These are phyloP conservation scores for Drosophila ohnishii DNA, from an alignment of 1,140 invertebrate species.

Conservation along the genomic window DNA sequence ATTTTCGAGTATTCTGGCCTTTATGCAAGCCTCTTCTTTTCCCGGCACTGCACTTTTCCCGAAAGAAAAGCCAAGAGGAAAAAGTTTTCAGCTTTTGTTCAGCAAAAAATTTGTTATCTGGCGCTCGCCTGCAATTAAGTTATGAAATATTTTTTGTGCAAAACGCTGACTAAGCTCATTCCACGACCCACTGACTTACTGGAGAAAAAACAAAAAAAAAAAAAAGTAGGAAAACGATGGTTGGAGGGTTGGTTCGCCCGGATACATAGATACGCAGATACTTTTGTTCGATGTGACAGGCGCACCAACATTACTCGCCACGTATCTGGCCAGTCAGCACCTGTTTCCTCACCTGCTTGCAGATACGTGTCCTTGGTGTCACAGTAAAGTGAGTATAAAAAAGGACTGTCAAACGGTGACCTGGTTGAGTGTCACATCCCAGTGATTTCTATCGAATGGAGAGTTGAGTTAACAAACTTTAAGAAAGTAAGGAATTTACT, in stretches of 20 bases:
- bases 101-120: conserved; percentile 43
- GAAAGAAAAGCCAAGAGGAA: conserved; percentile 18
- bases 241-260: conserved; percentile 2
- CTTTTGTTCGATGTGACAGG: conserved; percentile 20
- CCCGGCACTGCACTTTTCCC: conserved; percentile 25
- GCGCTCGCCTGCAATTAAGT: conserved; percentile 64
- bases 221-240: conserved; percentile 1
- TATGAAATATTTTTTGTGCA: conserved; percentile 70
- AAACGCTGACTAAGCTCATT: conserved; percentile 71
- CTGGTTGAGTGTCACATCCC: conserved; percentile 3
- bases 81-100: conserved; percentile 40
- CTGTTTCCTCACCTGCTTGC: conserved; percentile 17
- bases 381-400: conserved; percentile 6
- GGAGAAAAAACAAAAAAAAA: not conserved
- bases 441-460: not conserved
- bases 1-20: conserved; percentile 24
- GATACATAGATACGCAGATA: conserved; percentile 35
- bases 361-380: conserved; percentile 23
- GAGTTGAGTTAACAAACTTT: no score
- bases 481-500: not conserved
- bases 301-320: conserved; percentile 27
- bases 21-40: conserved; percentile 59
- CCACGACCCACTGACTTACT: conserved; percentile 50
- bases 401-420: conserved; percentile 10
- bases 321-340: conserved; percentile 49